Evolutionary conservation across 2,888 invertebrate species (phyloP).

Genomic region (Mythimna loreyi): DNA sequence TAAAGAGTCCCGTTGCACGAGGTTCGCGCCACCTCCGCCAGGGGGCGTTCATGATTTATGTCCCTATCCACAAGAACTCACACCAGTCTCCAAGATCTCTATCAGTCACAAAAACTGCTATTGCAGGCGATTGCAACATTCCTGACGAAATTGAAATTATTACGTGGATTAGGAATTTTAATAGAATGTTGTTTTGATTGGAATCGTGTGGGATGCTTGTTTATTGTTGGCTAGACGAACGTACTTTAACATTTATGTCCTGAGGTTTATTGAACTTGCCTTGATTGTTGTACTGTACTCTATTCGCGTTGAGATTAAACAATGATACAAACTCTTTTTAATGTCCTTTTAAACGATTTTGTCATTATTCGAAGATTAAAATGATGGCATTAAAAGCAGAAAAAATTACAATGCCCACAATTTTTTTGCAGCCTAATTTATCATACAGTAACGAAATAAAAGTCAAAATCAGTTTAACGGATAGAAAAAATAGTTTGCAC

Average conservation of each 20-base stretch:
- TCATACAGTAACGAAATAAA: no score
- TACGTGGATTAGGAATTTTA: slow-evolving; percentile 46
- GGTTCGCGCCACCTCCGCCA: slow-evolving; percentile 29
- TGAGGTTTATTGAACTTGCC: not conserved
- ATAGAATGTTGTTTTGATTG: slow-evolving; percentile 52
- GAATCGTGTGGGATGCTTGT: slow-evolving; percentile 45
- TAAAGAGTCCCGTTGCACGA: slow-evolving; percentile 54
- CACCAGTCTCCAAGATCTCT: slow-evolving; percentile 37
- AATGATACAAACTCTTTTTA: no score
- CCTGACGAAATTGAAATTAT: slow-evolving; percentile 43
- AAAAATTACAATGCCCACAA: no score
- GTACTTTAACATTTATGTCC: slow-evolving; percentile 9
- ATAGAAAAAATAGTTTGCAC: no score
- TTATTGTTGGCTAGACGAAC: slow-evolving; percentile 41
- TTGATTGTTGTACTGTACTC: not conserved
- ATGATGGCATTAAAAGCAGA: no score
- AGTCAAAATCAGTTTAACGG: no score
- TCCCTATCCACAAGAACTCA: slow-evolving; percentile 35
- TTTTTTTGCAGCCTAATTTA: no score
- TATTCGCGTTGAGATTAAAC: no score
- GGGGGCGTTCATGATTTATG: slow-evolving; percentile 57
- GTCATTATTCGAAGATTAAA: no score
- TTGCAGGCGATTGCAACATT: slow-evolving; percentile 34
- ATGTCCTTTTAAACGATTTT: no score
- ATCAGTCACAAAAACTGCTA: slow-evolving; percentile 41